phyloP scores from a whole-genome alignment of 1,140 invertebrate species.

The Coptotermes formosanus region DNA sequence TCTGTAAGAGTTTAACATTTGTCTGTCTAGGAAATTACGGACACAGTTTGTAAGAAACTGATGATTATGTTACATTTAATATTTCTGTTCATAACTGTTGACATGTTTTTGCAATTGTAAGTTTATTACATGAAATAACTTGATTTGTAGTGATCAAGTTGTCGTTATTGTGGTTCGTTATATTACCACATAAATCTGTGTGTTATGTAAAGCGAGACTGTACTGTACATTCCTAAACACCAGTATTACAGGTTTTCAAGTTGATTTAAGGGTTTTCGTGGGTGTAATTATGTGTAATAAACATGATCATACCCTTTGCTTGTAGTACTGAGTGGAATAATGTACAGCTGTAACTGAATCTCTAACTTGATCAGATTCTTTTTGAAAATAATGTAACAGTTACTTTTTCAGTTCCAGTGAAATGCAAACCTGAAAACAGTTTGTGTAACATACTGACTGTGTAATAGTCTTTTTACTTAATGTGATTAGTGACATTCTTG shows the following conservation, averaged over 20 bases:
- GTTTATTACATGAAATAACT: not conserved
- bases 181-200: not conserved
- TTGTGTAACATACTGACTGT: no score
- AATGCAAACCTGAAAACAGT: no score
- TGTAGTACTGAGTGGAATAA: no score
- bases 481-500: no score
- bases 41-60: not conserved
- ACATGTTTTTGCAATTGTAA: constrained; percentile 1
- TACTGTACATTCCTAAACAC: not conserved
- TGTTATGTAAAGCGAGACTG: not conserved
- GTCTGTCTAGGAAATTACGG: not conserved
- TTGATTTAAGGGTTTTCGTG: not conserved
- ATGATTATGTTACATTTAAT: not conserved
- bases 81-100: not conserved
- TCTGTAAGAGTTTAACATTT: no score
- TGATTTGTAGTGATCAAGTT: not conserved
- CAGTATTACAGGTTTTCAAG: constrained; percentile 9
- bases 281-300: not conserved
- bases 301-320: not conserved
- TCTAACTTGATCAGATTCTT: no score
- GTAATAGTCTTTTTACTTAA: no score
- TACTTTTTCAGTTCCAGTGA: no score
- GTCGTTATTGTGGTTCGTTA: not conserved
- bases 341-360: no score
- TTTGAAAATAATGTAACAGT: no score